These are phyloP conservation scores for Agrochola litura DNA, from an alignment of 2,888 invertebrate species.

Conservation along the genomic window DNA sequence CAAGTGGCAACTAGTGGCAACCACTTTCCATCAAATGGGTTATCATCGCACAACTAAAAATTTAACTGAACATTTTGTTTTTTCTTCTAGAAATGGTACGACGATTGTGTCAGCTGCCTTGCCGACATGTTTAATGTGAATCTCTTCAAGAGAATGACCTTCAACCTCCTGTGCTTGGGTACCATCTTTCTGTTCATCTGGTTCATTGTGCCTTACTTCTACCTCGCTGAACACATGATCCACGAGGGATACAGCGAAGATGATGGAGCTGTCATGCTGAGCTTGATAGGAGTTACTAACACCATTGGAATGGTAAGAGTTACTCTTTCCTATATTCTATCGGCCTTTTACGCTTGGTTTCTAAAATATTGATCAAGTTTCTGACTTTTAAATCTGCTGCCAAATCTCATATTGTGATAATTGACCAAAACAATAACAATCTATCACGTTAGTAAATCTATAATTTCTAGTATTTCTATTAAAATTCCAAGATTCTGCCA, in stretches of 20 bases:
- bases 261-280: constrained; percentile 94
- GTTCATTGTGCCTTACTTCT: constrained; percentile 99
- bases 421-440: neutral
- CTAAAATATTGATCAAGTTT: neutral
- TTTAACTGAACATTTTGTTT: neutral
- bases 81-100: constrained; percentile 84
- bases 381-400: neutral
- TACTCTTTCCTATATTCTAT: neutral
- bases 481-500: constrained; percentile 39
- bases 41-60: neutral
- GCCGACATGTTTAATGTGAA: constrained; percentile 93
- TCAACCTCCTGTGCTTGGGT: constrained; percentile 95
- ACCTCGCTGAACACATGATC: constrained; percentile 96
- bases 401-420: constrained; percentile 1
- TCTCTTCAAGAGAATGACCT: constrained; percentile 94
- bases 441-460: constrained; percentile 16
- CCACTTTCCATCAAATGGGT: neutral
- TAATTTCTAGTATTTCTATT: constrained; percentile 26
- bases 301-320: constrained; percentile 95
- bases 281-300: constrained; percentile 96
- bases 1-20: neutral
- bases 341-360: neutral
- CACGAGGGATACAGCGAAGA: constrained; percentile 92
- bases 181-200: constrained; percentile 97
- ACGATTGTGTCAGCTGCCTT: constrained; percentile 81